Conservation (phyloP, 2,113 vertebrate genomes). For the Aleadryas rufinucha region DNA sequence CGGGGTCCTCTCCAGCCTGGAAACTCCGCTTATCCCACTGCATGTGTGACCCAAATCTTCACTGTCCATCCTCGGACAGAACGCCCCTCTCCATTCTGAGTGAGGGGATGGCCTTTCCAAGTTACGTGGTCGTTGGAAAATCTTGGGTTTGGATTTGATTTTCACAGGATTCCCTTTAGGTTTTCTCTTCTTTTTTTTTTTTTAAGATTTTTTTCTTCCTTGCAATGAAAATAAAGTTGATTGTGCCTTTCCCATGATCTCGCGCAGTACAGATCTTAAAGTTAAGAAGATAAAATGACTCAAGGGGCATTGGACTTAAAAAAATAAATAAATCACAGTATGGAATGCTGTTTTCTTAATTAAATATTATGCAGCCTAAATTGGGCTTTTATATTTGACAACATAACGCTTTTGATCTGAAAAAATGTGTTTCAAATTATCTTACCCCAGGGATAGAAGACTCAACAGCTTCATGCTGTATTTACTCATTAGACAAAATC, state of each 20-base stretch:
- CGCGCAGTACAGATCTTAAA: neutral
- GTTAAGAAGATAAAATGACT: slow-evolving; percentile 56
- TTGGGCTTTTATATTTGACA: slow-evolving; percentile 48
- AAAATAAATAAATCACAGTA: slow-evolving; percentile 47
- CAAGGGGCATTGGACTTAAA: slow-evolving; percentile 51
- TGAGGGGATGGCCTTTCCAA: neutral
- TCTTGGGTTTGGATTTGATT: neutral
- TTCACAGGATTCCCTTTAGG: slow-evolving; percentile 24
- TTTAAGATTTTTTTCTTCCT: neutral
- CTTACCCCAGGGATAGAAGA: slow-evolving; percentile 30
- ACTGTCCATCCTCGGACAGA: fast-evolving
- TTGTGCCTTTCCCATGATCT: slow-evolving; percentile 54
- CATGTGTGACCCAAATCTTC: neutral
- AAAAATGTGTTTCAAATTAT: slow-evolving; percentile 54
- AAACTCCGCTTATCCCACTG: fast-evolving
- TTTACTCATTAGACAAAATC: slow-evolving; percentile 52
- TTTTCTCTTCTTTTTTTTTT: neutral
- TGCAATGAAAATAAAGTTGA: slow-evolving; percentile 4
- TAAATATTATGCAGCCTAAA: slow-evolving; percentile 37
- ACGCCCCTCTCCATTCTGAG: fast-evolving
- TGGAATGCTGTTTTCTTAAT: slow-evolving; percentile 46
- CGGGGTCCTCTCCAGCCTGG: neutral
- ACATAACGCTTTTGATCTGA: slow-evolving; percentile 60
- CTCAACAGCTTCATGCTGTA: slow-evolving; percentile 44
- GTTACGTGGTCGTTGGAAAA: neutral